These are phyloP conservation scores for Eueremaeus valkanovi DNA, from an alignment of 2,888 invertebrate species.

Conservation along the genomic window DNA sequence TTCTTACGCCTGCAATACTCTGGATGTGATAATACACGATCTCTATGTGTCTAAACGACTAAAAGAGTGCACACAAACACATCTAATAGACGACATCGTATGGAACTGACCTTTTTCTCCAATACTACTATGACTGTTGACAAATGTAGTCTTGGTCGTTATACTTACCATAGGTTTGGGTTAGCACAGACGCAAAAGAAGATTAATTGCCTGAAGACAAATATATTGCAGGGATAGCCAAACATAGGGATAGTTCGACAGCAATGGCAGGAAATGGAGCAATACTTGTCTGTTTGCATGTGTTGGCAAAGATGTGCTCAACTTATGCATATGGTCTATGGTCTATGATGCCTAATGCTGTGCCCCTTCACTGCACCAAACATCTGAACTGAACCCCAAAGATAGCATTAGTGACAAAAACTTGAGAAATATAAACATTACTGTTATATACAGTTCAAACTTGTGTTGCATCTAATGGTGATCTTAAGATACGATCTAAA, in stretches of 20 bases:
- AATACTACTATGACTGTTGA: neutral
- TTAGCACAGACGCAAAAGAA: constrained; percentile 30
- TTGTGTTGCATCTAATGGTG: constrained; percentile 1
- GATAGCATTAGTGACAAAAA: constrained; percentile 24
- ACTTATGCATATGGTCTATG: neutral
- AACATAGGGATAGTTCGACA: neutral
- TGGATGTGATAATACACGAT: constrained; percentile 5
- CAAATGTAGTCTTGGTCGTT: neutral
- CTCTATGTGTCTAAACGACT: neutral
- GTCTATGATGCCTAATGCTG: neutral
- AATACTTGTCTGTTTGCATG: constrained; percentile 26
- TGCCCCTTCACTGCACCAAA: constrained; percentile 3
- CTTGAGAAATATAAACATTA: neutral
- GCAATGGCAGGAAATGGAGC: constrained; percentile 33
- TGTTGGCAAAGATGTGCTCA: no score
- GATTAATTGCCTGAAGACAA: constrained; percentile 36
- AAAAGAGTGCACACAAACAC: neutral
- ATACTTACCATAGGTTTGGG: neutral
- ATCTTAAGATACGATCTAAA: neutral
- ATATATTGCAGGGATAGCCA: constrained; percentile 1
- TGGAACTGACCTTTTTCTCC: constrained; percentile 16
- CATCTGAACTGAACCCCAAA: constrained; percentile 13
- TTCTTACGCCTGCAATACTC: neutral
- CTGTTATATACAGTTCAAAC: neutral
- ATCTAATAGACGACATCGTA: neutral